Percentiles rank a stretch among this genome's conserved stretches.
These are phyloP conservation scores for Malaclemys terrapin DNA, from an alignment of 2,113 vertebrate species.

Conservation along the genomic window DNA sequence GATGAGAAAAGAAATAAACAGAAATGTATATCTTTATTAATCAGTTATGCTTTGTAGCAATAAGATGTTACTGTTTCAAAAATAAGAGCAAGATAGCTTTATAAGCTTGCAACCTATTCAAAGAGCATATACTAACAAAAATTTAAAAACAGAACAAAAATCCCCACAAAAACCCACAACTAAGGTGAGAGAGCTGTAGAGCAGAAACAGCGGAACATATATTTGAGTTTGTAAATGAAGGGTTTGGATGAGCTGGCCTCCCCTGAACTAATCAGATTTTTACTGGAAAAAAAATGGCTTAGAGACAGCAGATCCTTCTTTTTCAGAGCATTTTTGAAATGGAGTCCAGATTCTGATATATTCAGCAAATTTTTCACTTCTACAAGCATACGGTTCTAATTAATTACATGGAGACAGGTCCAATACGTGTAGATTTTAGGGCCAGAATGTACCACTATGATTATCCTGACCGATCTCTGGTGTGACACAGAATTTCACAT, in stretches of 20 bases:
- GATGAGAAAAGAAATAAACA: background rate
- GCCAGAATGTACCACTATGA: background rate
- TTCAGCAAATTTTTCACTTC: background rate
- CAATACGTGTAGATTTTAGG: background rate
- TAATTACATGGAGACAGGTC: background rate
- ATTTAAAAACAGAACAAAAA: background rate
- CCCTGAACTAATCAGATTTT: background rate
- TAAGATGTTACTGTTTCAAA: background rate
- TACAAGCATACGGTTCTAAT: background rate
- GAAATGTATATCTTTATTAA: background rate
- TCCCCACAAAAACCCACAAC: background rate
- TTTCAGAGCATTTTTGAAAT: background rate
- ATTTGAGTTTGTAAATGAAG: background rate
- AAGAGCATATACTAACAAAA: background rate
- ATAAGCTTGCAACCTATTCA: background rate
- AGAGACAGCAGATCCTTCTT: background rate
- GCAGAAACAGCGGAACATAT: background rate
- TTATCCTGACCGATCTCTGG: background rate
- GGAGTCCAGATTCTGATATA: background rate
- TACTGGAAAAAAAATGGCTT: background rate
- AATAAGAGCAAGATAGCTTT: accelerated
- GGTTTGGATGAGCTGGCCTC: background rate
- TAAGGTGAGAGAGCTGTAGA: background rate
- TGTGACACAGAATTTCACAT: background rate
- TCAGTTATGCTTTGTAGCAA: background rate